Evolutionary conservation across 2,113 vertebrate genomes (phyloP).

Genomic region (Hippocampus mohnikei): DNA sequence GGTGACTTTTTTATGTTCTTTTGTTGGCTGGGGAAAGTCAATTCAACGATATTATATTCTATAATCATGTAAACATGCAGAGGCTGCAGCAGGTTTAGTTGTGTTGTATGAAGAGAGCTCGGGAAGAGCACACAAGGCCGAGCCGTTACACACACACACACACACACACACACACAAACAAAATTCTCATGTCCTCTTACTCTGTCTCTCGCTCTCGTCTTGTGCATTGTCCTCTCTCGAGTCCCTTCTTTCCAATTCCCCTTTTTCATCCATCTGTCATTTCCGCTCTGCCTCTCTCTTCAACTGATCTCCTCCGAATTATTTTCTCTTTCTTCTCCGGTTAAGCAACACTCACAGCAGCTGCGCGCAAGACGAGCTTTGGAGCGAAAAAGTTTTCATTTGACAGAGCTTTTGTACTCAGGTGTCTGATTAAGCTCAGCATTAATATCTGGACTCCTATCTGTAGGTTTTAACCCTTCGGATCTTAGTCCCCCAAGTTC

Average conservation of each 20-base stretch:
- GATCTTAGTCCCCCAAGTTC: not conserved
- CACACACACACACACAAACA: no score
- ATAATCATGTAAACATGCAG: constrained; percentile 10
- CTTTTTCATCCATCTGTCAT: constrained; percentile 30
- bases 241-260: not conserved
- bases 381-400: constrained; percentile 16
- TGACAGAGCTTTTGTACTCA: constrained; percentile 1
- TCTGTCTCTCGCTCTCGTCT: constrained; percentile 3
- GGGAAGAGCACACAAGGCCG: not conserved
- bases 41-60: no score
- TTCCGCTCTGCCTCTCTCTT: constrained; percentile 14
- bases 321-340: constrained; percentile 16
- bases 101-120: constrained; percentile 33
- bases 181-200: constrained; percentile 14
- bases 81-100: constrained; percentile 11
- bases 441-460: no score
- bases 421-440: not conserved
- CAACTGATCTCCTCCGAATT: constrained; percentile 18
- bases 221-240: not conserved
- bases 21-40: no score
- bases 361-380: constrained; percentile 16
- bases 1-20: not conserved
- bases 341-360: constrained; percentile 40
- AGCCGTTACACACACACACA: constrained; percentile 26
- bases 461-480: not conserved